Percentiles rank a stretch among this genome's conserved stretches.
Conservation (phyloP, 2,797 vertebrate species). For the Aplochiton taeniatus region DNA sequence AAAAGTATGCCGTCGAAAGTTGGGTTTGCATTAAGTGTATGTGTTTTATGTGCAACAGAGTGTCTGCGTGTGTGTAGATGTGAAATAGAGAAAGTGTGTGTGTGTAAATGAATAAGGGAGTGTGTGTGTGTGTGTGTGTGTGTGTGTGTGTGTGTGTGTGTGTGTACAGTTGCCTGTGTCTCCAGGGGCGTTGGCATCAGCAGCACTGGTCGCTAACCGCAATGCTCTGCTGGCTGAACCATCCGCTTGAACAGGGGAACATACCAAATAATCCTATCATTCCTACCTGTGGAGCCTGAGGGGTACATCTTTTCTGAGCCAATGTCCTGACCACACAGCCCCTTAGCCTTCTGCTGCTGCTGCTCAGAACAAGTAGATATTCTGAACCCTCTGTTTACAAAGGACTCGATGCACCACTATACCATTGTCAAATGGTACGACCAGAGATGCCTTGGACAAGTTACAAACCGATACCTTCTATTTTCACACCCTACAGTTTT, state of each 20-base stretch:
- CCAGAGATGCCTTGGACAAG: constrained; percentile 18
- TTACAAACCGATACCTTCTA: constrained; percentile 43
- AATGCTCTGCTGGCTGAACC: too few species aligned
- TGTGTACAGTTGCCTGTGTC: not conserved
- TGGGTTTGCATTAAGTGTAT: not conserved
- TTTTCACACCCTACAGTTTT: constrained; percentile 50
- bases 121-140: constrained; percentile 9
- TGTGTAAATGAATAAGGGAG: not conserved
- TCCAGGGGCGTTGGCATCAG: too few species aligned
- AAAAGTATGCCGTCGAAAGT: too few species aligned
- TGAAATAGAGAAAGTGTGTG: too few species aligned
- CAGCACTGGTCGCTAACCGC: too few species aligned
- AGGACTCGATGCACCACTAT: constrained; percentile 22
- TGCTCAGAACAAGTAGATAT: not conserved
- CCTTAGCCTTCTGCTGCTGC: not conserved
- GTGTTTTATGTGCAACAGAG: constrained; percentile 12
- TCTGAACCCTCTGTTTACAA: constrained; percentile 48
- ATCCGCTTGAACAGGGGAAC: too few species aligned
- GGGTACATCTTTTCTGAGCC: not conserved
- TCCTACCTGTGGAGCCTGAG: too few species aligned
- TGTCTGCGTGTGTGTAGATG: too few species aligned
- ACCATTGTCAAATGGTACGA: constrained; percentile 33
- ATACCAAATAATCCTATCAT: too few species aligned
- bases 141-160: constrained; percentile 20
- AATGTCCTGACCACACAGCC: not conserved